Evolutionary conservation across 2,888 invertebrate species (phyloP), one percentile per base, ranked within the genome.

Genomic region (Lasioglossum calceatum): DNA sequence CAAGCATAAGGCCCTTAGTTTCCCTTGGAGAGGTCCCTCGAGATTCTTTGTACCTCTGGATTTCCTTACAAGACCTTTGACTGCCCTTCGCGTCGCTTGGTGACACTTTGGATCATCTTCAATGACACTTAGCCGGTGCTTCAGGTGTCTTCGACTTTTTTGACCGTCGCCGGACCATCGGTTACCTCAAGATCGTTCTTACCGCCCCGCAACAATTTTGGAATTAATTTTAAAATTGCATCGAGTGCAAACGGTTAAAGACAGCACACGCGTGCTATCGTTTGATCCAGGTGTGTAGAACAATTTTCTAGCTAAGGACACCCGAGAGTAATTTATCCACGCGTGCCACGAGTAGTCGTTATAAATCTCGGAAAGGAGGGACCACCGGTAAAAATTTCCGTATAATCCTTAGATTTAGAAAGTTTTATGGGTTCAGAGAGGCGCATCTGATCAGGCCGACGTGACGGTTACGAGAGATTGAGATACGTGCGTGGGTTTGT

Each of bases 401-500:
- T 44, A 64, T 67, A 76, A 79, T 76, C 76, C 76, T 72, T 79
- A 47, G 50, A 70, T 70, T 42, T 70, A 70, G 39, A 70, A 78
- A 54, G 50, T 77, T 50, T 70, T 70, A 77, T 81, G 58, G 77
- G 74, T 74, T 77, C 74, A 42, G 44, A 23, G 54, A 47, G 61
- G 36, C 39, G 64, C 44, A 27, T 64, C 23, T 54, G 54, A 64
- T n/a, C 47, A 39, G 47, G 23, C 8, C 54, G 23, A 23, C 47
- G 67, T 54, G 87, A 54, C n/a, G 79, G 50, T 77, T 64, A 44
- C n/a, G 54, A 32, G 73, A 83, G 78, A 47, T 79, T 36, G 61
- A 77, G 42, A 88, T 88, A 54, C 72, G 27, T 77, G 81, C 79
- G 78, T 73, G 64, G 32, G 85, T 58, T 81, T 72, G 39, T 32